phyloP scores from a whole-genome alignment of 2,113 vertebrate genomes.

The Shinisaurus crocodilurus region DNA sequence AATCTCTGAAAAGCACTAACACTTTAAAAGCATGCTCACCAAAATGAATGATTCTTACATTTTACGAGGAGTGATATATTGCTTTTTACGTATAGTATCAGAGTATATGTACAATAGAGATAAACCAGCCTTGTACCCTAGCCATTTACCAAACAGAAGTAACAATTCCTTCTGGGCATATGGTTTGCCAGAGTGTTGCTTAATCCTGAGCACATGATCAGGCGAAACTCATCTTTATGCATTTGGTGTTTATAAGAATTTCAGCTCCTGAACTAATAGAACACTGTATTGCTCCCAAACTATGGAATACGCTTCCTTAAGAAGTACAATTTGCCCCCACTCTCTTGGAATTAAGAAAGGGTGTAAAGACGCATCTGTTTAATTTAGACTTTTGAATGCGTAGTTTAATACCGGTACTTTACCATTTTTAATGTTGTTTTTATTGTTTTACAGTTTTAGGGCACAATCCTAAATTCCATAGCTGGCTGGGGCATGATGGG shows the following conservation, averaged over 20 bases:
- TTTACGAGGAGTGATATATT: background rate
- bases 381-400: too few species aligned
- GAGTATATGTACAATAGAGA: background rate
- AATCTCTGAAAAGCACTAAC: background rate
- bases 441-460: too few species aligned
- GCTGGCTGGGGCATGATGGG: too few species aligned
- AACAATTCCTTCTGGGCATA: background rate
- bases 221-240: background rate
- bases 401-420: too few species aligned
- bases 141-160: background rate
- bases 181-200: background rate
- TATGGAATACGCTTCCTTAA: too few species aligned
- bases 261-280: slow-evolving; percentile 35
- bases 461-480: too few species aligned
- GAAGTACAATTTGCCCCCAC: too few species aligned
- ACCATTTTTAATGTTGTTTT: too few species aligned
- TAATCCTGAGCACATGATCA: slow-evolving; percentile 3
- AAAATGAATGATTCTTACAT: background rate
- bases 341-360: too few species aligned
- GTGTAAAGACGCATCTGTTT: too few species aligned
- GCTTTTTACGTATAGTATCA: background rate
- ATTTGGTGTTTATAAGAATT: slow-evolving; percentile 3
- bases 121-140: background rate
- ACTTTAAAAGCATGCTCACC: background rate
- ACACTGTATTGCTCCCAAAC: too few species aligned